These are phyloP conservation scores for Poliocrania exsul DNA, from an alignment of 2,797 vertebrate species.

Conservation along the genomic window DNA sequence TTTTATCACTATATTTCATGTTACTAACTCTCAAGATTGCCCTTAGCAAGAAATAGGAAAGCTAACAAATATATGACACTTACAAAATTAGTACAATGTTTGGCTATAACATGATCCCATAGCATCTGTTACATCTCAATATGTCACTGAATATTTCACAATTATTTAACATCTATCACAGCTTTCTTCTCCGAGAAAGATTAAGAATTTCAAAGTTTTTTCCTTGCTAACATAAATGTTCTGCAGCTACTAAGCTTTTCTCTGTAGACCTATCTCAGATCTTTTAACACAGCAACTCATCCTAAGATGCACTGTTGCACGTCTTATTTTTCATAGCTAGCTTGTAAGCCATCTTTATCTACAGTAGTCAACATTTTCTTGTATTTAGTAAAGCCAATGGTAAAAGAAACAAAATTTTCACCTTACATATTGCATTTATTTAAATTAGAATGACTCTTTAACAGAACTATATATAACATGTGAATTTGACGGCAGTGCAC, in stretches of 20 bases:
- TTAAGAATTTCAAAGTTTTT: not conserved
- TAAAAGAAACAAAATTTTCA: not conserved
- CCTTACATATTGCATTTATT: not conserved
- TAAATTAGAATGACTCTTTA: not conserved
- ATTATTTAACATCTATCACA: conserved; percentile 56
- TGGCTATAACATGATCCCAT: conserved; percentile 37
- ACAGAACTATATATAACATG: not conserved
- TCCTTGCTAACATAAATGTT: not conserved
- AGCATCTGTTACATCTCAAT: conserved; percentile 51
- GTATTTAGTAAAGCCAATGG: not conserved
- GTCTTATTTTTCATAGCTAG: not conserved
- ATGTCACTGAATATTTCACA: conserved; percentile 48
- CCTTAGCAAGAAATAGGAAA: conserved; percentile 10
- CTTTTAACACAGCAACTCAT: not conserved
- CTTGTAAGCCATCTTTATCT: not conserved
- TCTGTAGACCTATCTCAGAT: not conserved
- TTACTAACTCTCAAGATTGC: not conserved
- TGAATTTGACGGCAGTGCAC: not conserved
- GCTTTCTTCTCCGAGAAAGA: not conserved
- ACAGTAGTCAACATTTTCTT: not conserved
- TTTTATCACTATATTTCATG: conserved; percentile 2
- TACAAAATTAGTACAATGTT: conserved; percentile 37
- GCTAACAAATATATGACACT: conserved; percentile 38
- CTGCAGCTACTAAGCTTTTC: not conserved
- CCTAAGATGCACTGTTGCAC: not conserved